phyloP scores from a whole-genome alignment of 2,888 invertebrate genomes.

The Drosophila borealis region DNA sequence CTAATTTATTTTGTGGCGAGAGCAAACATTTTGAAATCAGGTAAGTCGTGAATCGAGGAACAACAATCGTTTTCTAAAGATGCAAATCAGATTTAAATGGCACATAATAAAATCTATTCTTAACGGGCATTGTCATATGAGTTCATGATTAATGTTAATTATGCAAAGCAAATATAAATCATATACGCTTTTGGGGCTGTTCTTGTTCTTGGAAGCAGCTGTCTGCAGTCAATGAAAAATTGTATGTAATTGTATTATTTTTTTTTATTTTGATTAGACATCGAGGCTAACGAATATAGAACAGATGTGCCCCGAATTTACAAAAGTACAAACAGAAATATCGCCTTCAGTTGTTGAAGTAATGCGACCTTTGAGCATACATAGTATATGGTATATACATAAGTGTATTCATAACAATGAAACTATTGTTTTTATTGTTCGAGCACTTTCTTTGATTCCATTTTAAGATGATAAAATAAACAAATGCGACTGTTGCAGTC shows the following conservation, averaged over 20 bases:
- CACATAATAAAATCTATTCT: not conserved
- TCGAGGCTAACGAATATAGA: no score
- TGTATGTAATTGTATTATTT: not conserved
- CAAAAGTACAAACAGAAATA: no score
- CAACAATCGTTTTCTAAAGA: no score
- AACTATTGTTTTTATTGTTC: slow-evolving; percentile 11
- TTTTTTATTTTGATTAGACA: not conserved
- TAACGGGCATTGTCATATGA: not conserved
- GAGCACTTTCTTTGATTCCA: not conserved
- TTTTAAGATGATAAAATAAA: slow-evolving; percentile 2
- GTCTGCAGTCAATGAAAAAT: not conserved
- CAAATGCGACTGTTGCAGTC: not conserved
- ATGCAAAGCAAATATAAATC: not conserved
- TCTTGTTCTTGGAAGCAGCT: slow-evolving; percentile 4
- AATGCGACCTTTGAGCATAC: slow-evolving; percentile 3
- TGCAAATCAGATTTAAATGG: not conserved
- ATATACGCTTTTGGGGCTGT: not conserved
- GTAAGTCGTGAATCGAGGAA: slow-evolving; percentile 24
- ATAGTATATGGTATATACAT: no score
- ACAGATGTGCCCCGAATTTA: not conserved
- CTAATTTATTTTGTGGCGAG: slow-evolving; percentile 9
- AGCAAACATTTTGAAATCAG: slow-evolving; percentile 39
- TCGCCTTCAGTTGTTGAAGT: not conserved
- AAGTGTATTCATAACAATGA: not conserved
- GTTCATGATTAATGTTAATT: not conserved